Conservation (phyloP, 2,888 invertebrate species). For the Dioctria rufipes region DNA sequence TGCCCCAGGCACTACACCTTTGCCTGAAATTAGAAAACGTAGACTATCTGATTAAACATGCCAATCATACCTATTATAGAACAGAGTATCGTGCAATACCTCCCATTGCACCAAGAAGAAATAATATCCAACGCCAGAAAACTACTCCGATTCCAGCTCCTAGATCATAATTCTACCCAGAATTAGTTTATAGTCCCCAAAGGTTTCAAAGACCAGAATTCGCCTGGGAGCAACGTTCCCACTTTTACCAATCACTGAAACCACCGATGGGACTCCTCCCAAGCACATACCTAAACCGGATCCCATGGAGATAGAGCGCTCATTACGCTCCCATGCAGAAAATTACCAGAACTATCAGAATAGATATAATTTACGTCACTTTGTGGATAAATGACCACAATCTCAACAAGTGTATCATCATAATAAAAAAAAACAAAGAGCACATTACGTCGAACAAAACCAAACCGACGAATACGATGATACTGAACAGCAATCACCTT, state of each 20-base stretch:
- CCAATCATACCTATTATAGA: conserved; percentile 4
- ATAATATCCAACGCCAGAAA: background rate
- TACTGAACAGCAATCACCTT: too few relatives aligned
- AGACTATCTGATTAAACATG: conserved; percentile 44
- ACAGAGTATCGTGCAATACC: conserved; percentile 2
- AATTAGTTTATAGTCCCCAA: conserved; percentile 23
- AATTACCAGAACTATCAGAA: too few relatives aligned
- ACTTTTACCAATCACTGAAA: background rate
- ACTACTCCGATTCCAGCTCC: background rate
- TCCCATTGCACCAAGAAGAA: background rate
- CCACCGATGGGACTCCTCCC: background rate
- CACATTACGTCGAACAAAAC: too few relatives aligned
- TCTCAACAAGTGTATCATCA: too few relatives aligned
- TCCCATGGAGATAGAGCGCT: background rate
- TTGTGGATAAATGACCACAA: too few relatives aligned
- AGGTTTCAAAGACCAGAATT: background rate
- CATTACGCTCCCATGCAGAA: too few relatives aligned
- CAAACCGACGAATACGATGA: too few relatives aligned
- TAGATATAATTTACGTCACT: too few relatives aligned
- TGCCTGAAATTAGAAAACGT: conserved; percentile 57
- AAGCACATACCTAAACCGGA: conserved; percentile 27
- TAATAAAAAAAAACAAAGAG: too few relatives aligned
- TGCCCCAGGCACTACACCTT: conserved; percentile 57
- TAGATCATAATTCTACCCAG: conserved; percentile 4
- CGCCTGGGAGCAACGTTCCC: conserved; percentile 1